phyloP scores from a whole-genome alignment of 2,797 vertebrate genomes.

The Staurois parvus region DNA sequence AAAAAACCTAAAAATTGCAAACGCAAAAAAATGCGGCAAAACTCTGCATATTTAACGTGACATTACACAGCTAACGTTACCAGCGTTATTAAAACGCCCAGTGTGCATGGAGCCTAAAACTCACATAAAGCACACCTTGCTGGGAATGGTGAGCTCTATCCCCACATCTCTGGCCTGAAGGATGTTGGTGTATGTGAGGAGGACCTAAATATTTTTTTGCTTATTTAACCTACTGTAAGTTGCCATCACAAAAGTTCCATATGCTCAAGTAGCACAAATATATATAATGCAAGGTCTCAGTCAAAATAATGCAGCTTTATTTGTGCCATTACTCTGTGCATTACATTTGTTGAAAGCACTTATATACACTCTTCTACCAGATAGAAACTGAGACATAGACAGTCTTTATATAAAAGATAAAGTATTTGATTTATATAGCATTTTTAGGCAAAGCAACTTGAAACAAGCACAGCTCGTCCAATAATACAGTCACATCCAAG shows the following conservation, averaged over 20 bases:
- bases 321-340: conserved; percentile 1
- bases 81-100: too few species aligned
- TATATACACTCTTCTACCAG: conserved; percentile 39
- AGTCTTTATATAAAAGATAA: conserved; percentile 44
- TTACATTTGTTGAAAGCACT: background rate
- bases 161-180: too few species aligned
- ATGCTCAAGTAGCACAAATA: background rate
- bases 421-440: conserved; percentile 37
- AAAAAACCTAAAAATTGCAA: too few species aligned
- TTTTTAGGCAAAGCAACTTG: conserved; percentile 39
- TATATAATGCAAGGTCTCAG: background rate
- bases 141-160: too few species aligned
- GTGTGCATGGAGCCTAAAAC: too few species aligned
- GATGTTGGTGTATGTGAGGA: too few species aligned
- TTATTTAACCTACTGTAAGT: background rate
- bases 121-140: too few species aligned
- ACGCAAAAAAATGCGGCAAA: too few species aligned
- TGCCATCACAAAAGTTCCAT: background rate
- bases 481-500: conserved; percentile 49
- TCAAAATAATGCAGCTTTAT: conserved; percentile 46
- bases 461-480: conserved; percentile 34
- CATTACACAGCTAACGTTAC: too few species aligned
- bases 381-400: conserved; percentile 2
- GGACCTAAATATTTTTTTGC: background rate
- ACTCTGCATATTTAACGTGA: too few species aligned